These are phyloP conservation scores for Thamnophis sirtalis DNA, from an alignment of 2,113 vertebrate genomes.

Conservation along the genomic window DNA sequence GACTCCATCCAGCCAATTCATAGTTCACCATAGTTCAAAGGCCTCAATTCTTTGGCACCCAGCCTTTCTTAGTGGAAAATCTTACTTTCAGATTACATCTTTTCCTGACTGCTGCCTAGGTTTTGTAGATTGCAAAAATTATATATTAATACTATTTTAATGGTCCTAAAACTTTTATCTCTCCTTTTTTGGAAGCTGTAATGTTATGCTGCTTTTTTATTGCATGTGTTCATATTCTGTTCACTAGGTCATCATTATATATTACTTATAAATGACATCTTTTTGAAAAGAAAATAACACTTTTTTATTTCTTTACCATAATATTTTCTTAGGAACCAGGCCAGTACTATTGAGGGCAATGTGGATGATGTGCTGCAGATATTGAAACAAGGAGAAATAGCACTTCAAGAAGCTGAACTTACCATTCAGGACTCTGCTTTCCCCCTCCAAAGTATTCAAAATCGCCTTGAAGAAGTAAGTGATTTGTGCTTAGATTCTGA, in stretches of 20 bases:
- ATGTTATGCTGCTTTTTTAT: background rate
- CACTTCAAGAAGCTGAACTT: constrained; percentile 70
- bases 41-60: no score
- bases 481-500: fast-evolving
- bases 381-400: constrained; percentile 55
- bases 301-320: background rate
- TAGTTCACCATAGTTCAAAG: no score
- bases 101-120: background rate
- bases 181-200: background rate
- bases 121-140: background rate
- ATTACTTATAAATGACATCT: background rate
- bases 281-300: background rate
- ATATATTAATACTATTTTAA: background rate
- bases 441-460: constrained; percentile 67
- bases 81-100: background rate
- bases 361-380: constrained; percentile 67
- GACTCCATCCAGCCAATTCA: no score
- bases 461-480: constrained; percentile 66
- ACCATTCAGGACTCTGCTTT: constrained; percentile 64
- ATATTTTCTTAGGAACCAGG: constrained; percentile 69
- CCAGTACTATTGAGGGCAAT: constrained; percentile 66
- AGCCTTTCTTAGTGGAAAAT: background rate
- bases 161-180: background rate
- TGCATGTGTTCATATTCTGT: background rate
- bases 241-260: background rate